Conservation (phyloP, 2,888 invertebrate genomes). For the Cephus spinipes region DNA sequence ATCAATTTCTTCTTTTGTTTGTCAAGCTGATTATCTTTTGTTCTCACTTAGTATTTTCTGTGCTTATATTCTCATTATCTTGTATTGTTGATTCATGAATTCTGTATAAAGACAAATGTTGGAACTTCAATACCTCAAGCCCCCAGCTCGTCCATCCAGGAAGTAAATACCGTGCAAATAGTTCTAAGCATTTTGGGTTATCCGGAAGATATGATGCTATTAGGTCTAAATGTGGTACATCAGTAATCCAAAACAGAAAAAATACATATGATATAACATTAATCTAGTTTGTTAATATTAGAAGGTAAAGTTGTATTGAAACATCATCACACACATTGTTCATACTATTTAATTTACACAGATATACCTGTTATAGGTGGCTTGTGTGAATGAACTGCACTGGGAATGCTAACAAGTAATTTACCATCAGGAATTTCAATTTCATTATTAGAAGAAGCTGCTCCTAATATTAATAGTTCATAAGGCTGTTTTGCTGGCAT, state of each 20-base stretch:
- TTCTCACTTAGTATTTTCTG: neutral
- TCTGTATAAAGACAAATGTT: conserved; percentile 70
- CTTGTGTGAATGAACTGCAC: conserved; percentile 95
- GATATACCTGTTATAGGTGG: conserved; percentile 82
- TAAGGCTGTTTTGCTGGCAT: conserved; percentile 87
- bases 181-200: conserved; percentile 79
- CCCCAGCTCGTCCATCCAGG: conserved; percentile 90
- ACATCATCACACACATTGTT: conserved; percentile 29
- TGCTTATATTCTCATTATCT: neutral
- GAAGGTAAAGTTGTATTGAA: conserved; percentile 7
- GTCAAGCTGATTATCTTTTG: neutral
- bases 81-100: neutral
- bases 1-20: neutral
- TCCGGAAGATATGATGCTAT: conserved; percentile 71
- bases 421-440: conserved; percentile 67
- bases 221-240: conserved; percentile 69
- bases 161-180: conserved; percentile 92
- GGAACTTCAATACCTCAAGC: conserved; percentile 86
- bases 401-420: conserved; percentile 86
- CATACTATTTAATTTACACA: conserved; percentile 6
- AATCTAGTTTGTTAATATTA: neutral
- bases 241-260: neutral
- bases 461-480: conserved; percentile 81
- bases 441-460: conserved; percentile 56
- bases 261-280: neutral